Base-by-base conservation (phyloP, 2,797 vertebrate genomes). In the Australoheros facetus region DNA sequence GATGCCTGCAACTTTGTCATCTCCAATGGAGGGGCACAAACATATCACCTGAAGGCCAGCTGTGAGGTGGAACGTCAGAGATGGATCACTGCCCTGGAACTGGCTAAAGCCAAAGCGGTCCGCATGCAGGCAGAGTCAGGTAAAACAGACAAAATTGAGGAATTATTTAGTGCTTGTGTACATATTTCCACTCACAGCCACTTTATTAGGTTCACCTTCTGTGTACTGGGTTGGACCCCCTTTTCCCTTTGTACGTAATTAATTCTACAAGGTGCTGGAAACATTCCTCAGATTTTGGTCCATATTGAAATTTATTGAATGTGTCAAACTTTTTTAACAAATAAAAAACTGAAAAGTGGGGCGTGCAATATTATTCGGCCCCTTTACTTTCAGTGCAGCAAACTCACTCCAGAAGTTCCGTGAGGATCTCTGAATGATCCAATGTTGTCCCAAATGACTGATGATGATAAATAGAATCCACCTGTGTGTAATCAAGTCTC, bases 1-100 rank as follows among this genome's bases (percentile, higher is more conserved):
- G 98, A 99, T n/a, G 98, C 98, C n/a, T 99, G 98, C 87, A 99
- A 99, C 89, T 99, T 99, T 73, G 96, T 99, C 80, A 98, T 99
- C 88, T 98, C 98, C 56, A 99, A 99, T 0, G 98, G 98, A 0
- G 98, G 98, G 0, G 97, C 98, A 0, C 98, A 99, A 95, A 99
- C 98, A 1, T 99, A 99, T 88, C 98, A 99, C 88, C 93, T 99
- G 82, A 99, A 99, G 90, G 98, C 98, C 75, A 99, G 96, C 94
- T 98, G 97, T 0, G 98, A 99, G 89, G 98, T 99, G 87, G 98
- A 99, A 62, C 95, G 98, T 13, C 98, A 99, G 78, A 96, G 97
- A 73, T 99, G 98, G 98, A 98, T 99, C 91, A 99, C 98, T 0
- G 98, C 98, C 48, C 90, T 99, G 4, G 98, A 99, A 78, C 92